These are phyloP conservation scores for Nomada ruficornis DNA, from an alignment of 2,888 invertebrate genomes.

Conservation along the genomic window DNA sequence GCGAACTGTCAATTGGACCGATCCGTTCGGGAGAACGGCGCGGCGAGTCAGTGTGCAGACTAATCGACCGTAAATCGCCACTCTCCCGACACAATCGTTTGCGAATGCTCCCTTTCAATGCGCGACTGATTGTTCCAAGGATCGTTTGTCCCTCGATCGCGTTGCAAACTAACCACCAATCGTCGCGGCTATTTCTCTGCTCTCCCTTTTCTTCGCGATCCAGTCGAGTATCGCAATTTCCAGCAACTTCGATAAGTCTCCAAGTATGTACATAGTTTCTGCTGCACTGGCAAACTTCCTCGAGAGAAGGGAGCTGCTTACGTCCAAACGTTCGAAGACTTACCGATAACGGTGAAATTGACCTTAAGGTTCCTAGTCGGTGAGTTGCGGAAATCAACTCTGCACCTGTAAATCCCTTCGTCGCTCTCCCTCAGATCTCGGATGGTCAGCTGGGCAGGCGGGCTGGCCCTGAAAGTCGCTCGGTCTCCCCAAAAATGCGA, in stretches of 20 bases:
- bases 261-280: constrained; percentile 30
- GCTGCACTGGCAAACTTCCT: constrained; percentile 24
- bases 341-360: constrained; percentile 90
- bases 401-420: constrained; percentile 90
- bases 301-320: background rate
- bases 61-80: constrained; percentile 58
- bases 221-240: constrained; percentile 19
- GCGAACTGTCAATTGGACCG: constrained; percentile 37
- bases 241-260: constrained; percentile 38
- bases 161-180: constrained; percentile 50
- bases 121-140: constrained; percentile 54
- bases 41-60: constrained; percentile 20
- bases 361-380: constrained; percentile 90
- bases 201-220: constrained; percentile 21
- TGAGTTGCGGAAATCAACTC: constrained; percentile 91
- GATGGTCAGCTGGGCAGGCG: constrained; percentile 85
- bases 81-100: constrained; percentile 31
- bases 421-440: constrained; percentile 84
- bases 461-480: constrained; percentile 86
- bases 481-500: constrained; percentile 86
- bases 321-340: constrained; percentile 76
- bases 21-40: constrained; percentile 20
- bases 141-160: constrained; percentile 38
- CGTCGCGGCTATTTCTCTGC: constrained; percentile 27
- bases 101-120: constrained; percentile 36